phyloP scores from a whole-genome alignment of 2,113 vertebrate species.

The Callithrix jacchus region DNA sequence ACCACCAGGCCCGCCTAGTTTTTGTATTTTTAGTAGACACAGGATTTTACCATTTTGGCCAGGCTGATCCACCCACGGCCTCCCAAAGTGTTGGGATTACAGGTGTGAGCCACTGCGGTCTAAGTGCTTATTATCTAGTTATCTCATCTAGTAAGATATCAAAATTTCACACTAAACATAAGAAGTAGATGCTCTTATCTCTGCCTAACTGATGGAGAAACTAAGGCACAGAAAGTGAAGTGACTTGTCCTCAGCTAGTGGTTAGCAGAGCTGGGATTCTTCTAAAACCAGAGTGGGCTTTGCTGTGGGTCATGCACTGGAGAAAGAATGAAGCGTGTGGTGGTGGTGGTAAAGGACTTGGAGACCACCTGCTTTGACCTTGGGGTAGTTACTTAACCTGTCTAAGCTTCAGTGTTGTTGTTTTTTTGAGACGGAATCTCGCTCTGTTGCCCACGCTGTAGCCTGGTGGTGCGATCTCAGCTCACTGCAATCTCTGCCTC shows the following conservation, averaged over 20 bases:
- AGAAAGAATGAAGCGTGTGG: background rate
- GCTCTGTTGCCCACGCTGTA: no score
- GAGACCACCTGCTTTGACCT: background rate
- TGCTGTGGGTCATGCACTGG: background rate
- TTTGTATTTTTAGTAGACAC: no score
- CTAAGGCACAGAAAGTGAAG: background rate
- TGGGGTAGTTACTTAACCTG: background rate
- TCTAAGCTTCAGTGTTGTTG: background rate
- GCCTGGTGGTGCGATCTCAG: no score
- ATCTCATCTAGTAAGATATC: background rate
- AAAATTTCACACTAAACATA: background rate
- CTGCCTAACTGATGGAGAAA: background rate
- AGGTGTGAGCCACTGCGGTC: no score
- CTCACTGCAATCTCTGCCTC: no score
- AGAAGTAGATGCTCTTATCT: background rate
- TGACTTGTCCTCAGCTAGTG: background rate
- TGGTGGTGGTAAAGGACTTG: background rate
- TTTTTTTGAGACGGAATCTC: no score
- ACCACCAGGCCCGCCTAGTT: no score
- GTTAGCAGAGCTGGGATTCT: background rate
- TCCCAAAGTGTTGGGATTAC: no score
- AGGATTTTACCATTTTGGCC: no score
- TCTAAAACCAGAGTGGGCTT: background rate
- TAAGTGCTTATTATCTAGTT: background rate
- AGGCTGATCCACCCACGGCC: no score